Base-by-base conservation (phyloP, 2,888 invertebrate species). In the Thelaira solivaga region DNA sequence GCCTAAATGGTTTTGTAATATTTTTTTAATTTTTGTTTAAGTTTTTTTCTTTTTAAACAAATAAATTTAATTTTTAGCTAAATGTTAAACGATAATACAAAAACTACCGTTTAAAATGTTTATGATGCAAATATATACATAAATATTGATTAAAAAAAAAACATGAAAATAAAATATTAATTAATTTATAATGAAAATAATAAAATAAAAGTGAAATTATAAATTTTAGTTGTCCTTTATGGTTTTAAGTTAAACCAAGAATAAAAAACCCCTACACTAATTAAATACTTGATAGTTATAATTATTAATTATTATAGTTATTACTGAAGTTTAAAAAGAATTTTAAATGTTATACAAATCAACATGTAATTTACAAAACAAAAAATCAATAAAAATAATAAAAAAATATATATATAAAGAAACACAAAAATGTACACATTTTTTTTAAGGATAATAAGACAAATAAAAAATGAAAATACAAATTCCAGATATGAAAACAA, bases 121-220 rank as follows among this genome's bases (percentile, higher is more conserved):
- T 59, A 16, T 55, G n/a, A n/a, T n/a, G n/a, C n/a, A 43, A 65
- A 59, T 24, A 59, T 59, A 39, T 51, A 71, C 51, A 49, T 39
- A 41, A 64, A 55, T 45, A n/a, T n/a, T n/a, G n/a, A n/a, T n/a
- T n/a, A n/a, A n/a, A n/a, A 22, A 61, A 57, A 34, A 39, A 26
- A 64, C 47, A 18, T 41, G 16, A 31, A 51, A 64, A 62, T 16
- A 29, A 64, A 51, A 61, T 49, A 64, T 67, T 67, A 72, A 61
- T 72, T 77, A 77, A 77, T 77, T 77, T 77, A 77, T 76, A 71
- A n/a, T n/a, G n/a, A n/a, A 47, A 65, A 53, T 45, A 62, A 13
- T 26, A 47, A 67, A 53, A 24, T 10, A 62, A 47, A 68, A 43
- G 34, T 20, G 18, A 59, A 73, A 64, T 64, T 73, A 64, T 78